These are phyloP conservation scores for Eumacrocentrus americanus DNA, from an alignment of 2,888 invertebrate genomes.

Conservation along the genomic window DNA sequence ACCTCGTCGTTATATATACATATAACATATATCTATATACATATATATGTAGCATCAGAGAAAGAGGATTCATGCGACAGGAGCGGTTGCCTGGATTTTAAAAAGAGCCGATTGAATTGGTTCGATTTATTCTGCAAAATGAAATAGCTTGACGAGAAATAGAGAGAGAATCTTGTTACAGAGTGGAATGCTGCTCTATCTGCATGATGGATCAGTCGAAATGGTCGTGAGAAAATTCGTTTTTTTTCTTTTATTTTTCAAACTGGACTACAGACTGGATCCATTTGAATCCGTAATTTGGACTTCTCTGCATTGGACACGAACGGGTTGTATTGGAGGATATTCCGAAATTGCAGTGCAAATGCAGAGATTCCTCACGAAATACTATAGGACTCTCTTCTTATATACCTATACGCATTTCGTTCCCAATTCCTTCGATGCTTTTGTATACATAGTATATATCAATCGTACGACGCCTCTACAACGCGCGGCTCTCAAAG, in stretches of 20 bases:
- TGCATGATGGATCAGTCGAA: too few species aligned
- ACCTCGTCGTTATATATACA: background rate
- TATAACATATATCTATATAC: too few species aligned
- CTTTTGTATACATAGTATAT: background rate
- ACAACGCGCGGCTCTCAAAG: background rate
- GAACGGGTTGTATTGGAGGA: background rate
- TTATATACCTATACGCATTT: background rate
- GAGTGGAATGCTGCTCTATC: too few species aligned
- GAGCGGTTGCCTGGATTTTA: background rate
- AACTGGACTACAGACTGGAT: background rate
- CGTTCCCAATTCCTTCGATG: background rate
- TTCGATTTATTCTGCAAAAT: slow-evolving; percentile 3
- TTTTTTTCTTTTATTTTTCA: background rate
- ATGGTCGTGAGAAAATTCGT: slow-evolving; percentile 11
- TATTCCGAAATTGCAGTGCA: slow-evolving; percentile 11
- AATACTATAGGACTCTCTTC: background rate
- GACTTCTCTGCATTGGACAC: background rate
- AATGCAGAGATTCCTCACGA: slow-evolving; percentile 11
- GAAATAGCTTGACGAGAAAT: background rate
- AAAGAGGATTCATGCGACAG: background rate
- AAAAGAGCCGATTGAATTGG: slow-evolving; percentile 3
- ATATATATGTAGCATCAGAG: too few species aligned
- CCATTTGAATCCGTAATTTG: slow-evolving; percentile 4
- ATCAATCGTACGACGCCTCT: background rate
- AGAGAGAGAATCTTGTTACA: too few species aligned